Evolutionary conservation across 1,140 invertebrate species (phyloP), one percentile per base, ranked within the genome.

Genomic region (Hormaphis cornu): DNA sequence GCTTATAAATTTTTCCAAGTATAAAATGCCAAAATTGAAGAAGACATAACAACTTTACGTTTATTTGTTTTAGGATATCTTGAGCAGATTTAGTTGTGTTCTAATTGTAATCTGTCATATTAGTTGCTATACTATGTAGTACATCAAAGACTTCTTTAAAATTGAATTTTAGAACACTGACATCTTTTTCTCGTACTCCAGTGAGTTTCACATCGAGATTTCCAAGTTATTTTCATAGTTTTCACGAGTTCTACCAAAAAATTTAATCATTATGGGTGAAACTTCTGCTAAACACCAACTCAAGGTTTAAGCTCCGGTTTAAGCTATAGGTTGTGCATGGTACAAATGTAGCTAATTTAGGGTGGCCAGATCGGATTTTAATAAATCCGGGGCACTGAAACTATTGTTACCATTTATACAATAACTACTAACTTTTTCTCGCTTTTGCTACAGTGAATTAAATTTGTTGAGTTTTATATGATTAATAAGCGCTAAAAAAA

Each of bases 301-400:
- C 75, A n/a, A n/a, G 71, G 71, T 74, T 79, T 59, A 79, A 73
- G 71, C 53, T 74, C n/a, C 75, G 71, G 71, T 74, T 79, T 59
- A 79, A 73, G 71, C 53, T 74, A 74, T 75, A 74, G 69, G 73
- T 77, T 73, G 73, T 74, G 73, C 73, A 77, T 72, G 72, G 74
- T 44, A 73, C 70, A 72, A 53, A 77, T 52, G 59, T 26, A 16
- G 75, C 74, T 69, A 61, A 37, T 37, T 37, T 14, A n/a, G n/a
- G n/a, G n/a, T n/a, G n/a, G n/a, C n/a, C n/a, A n/a, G n/a, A n/a
- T n/a, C n/a, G n/a, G n/a, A n/a, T n/a, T n/a, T n/a, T n/a, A n/a
- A n/a, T n/a, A n/a, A n/a, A n/a, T n/a, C n/a, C n/a, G n/a, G n/a
- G n/a, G n/a, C n/a, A n/a, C n/a, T n/a, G n/a, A n/a, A n/a, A n/a